Conservation (phyloP, 2,797 vertebrate species). For the Leucoraja ocellata region DNA sequence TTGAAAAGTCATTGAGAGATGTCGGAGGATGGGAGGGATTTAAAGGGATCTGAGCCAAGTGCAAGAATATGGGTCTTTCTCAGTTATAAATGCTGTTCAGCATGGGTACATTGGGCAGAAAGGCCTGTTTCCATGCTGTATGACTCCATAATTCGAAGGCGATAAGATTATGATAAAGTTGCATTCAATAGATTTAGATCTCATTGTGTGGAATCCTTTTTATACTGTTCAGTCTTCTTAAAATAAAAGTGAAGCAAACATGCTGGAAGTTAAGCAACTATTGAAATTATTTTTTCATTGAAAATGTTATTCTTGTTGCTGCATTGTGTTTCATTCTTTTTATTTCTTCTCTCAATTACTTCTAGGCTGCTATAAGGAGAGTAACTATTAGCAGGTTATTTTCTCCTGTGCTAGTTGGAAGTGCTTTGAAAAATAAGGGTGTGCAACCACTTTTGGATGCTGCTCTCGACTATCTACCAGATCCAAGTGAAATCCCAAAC, state of each 20-base stretch:
- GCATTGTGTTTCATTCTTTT: conserved; percentile 63
- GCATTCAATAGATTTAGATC: neutral
- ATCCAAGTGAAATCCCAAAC: conserved; percentile 85
- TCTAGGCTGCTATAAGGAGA: conserved; percentile 80
- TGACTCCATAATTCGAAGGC: too few relatives aligned
- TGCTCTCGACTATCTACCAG: conserved; percentile 80
- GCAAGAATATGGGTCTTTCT: too few relatives aligned
- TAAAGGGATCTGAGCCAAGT: too few relatives aligned
- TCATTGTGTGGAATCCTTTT: neutral
- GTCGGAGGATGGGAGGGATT: too few relatives aligned
- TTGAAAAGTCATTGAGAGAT: too few relatives aligned
- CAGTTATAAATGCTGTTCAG: too few relatives aligned
- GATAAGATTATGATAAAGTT: too few relatives aligned
- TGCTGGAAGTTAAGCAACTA: neutral
- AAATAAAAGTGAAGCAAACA: neutral
- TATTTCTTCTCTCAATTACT: conserved; percentile 26
- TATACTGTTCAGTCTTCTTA: neutral
- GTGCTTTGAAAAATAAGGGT: conserved; percentile 92
- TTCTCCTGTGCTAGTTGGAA: conserved; percentile 83
- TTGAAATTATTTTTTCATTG: neutral
- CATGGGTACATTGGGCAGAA: too few relatives aligned
- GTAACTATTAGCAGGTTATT: conserved; percentile 78
- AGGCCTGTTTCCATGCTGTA: too few relatives aligned
- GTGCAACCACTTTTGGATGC: conserved; percentile 85
- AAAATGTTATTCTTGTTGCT: conserved; percentile 60